phyloP scores from a whole-genome alignment of 2,797 vertebrate genomes.

The Rhinatrema bivittatum region DNA sequence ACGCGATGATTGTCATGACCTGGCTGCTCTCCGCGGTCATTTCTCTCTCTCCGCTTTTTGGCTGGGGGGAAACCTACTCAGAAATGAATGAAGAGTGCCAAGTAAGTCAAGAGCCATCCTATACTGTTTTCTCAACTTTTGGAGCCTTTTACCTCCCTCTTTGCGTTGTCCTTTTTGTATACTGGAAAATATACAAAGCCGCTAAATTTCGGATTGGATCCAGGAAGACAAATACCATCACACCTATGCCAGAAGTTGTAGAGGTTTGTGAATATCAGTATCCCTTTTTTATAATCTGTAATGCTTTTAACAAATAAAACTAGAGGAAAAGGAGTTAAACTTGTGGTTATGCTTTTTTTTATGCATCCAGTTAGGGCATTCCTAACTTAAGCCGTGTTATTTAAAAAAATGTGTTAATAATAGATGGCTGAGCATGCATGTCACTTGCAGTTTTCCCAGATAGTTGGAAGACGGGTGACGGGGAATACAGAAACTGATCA shows the following conservation, averaged over 20 bases:
- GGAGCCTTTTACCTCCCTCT: slow-evolving; percentile 94
- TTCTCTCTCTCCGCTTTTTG: slow-evolving; percentile 84
- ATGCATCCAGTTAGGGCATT: too few relatives aligned
- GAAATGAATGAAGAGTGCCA: slow-evolving; percentile 77
- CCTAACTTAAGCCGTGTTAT: too few relatives aligned
- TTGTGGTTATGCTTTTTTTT: too few relatives aligned
- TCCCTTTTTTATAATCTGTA: too few relatives aligned
- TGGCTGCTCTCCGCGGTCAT: slow-evolving; percentile 88
- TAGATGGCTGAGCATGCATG: too few relatives aligned
- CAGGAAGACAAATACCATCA: slow-evolving; percentile 82
- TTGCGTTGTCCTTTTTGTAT: slow-evolving; percentile 91
- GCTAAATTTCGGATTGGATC: slow-evolving; percentile 85
- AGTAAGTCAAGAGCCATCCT: slow-evolving; percentile 86
- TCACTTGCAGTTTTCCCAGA: too few relatives aligned
- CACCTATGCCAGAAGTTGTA: slow-evolving; percentile 71
- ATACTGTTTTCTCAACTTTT: slow-evolving; percentile 91
- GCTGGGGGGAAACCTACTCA: slow-evolving; percentile 90
- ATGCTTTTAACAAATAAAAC: too few relatives aligned
- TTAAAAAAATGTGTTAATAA: too few relatives aligned
- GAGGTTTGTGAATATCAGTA: slow-evolving; percentile 57
- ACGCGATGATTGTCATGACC: slow-evolving; percentile 85
- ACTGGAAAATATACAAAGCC: slow-evolving; percentile 96
- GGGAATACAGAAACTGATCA: too few relatives aligned
- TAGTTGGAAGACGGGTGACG: too few relatives aligned
- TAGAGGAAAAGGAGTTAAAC: too few relatives aligned